Conservation (phyloP, 2,113 vertebrate species). For the Bubo scandiacus region DNA sequence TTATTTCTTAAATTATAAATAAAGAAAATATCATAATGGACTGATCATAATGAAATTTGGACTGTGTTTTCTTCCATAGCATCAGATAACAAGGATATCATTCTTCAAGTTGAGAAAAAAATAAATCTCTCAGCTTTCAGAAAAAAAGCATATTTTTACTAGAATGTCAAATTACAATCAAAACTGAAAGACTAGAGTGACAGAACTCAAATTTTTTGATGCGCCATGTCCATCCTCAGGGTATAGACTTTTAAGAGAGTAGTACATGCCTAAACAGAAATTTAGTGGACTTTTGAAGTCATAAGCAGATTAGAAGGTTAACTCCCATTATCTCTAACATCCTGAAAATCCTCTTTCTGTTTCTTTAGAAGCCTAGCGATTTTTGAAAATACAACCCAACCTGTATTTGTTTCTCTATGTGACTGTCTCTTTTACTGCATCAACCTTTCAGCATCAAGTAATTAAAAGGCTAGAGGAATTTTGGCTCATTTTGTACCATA, state of each 20-base stretch:
- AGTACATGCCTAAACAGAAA: neutral
- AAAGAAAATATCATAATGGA: neutral
- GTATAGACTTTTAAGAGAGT: neutral
- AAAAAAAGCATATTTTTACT: neutral
- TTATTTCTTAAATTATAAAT: neutral
- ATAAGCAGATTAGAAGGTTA: constrained; percentile 21
- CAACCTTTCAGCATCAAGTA: neutral
- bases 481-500: neutral
- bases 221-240: neutral
- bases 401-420: neutral
- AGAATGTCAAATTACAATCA: neutral
- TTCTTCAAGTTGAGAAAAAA: neutral
- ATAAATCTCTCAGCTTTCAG: neutral
- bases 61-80: neutral
- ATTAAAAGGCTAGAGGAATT: neutral
- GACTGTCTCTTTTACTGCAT: neutral
- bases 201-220: neutral
- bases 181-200: neutral
- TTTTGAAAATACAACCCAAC: neutral
- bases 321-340: neutral
- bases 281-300: neutral
- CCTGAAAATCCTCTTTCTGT: neutral
- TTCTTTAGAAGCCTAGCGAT: neutral
- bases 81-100: neutral
- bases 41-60: neutral